phyloP scores from a whole-genome alignment of 2,113 vertebrate genomes.

The Elanus axillaris region DNA sequence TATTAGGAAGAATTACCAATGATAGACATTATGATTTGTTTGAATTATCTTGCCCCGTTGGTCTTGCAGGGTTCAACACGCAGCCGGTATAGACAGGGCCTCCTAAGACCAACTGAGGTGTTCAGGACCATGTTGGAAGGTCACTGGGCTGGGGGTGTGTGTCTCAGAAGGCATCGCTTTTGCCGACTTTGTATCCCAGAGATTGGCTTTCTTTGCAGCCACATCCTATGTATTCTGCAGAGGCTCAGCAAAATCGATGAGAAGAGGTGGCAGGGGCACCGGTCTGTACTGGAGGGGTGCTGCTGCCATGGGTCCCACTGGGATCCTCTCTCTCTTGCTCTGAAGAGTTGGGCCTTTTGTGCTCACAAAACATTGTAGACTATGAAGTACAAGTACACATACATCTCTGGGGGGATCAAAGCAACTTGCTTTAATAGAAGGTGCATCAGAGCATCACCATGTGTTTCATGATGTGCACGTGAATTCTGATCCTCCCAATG shows the following conservation, averaged over 20 bases:
- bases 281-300: neutral
- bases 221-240: neutral
- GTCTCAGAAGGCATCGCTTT: neutral
- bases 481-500: neutral
- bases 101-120: neutral
- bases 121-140: neutral
- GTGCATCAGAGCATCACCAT: neutral
- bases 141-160: neutral
- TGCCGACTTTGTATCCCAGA: neutral
- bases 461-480: accelerated
- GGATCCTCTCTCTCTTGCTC: neutral
- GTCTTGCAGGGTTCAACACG: neutral
- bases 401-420: neutral
- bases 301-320: neutral
- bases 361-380: neutral
- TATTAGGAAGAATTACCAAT: neutral
- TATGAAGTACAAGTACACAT: neutral
- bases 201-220: neutral
- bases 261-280: neutral
- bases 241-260: neutral
- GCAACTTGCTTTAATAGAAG: neutral
- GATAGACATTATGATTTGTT: neutral
- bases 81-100: neutral
- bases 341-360: neutral
- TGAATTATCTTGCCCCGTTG: neutral